Evolutionary conservation across 2,888 invertebrate species (phyloP).

Genomic region (Megaustenia siamemsis): DNA sequence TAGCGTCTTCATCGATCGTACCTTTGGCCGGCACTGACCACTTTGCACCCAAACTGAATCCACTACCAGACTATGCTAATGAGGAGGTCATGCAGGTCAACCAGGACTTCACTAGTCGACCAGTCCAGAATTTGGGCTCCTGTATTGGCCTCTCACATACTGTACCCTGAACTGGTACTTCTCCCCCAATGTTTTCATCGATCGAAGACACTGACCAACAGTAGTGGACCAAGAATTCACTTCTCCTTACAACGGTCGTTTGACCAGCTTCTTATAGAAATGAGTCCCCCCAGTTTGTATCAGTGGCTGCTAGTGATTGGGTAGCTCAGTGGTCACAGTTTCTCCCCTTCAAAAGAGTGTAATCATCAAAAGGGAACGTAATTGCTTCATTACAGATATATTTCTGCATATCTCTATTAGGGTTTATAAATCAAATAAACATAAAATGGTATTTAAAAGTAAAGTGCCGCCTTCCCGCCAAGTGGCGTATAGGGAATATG

Average conservation of each 20-base stretch:
- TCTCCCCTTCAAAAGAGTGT: too few species aligned
- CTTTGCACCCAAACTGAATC: background rate
- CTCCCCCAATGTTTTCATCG: background rate
- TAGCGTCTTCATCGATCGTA: background rate
- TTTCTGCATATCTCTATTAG: too few species aligned
- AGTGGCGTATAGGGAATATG: too few species aligned
- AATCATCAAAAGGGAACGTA: too few species aligned
- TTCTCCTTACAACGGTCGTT: background rate
- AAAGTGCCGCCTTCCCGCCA: too few species aligned
- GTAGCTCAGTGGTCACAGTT: too few species aligned
- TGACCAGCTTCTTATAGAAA: background rate
- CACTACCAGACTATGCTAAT: background rate
- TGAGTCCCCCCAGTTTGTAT: too few species aligned
- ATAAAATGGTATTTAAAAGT: too few species aligned
- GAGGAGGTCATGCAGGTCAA: background rate
- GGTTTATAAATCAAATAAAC: too few species aligned
- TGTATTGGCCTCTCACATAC: too few species aligned
- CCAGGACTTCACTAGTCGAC: background rate
- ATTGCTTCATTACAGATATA: too few species aligned
- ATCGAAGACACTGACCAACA: constrained; percentile 31
- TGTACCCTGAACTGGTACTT: background rate
- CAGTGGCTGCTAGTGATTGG: too few species aligned
- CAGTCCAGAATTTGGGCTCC: background rate
- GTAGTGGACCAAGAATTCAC: background rate
- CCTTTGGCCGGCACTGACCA: background rate